Evolutionary conservation across 1,140 invertebrate species (phyloP).

Genomic region (Centruroides vittatus): DNA sequence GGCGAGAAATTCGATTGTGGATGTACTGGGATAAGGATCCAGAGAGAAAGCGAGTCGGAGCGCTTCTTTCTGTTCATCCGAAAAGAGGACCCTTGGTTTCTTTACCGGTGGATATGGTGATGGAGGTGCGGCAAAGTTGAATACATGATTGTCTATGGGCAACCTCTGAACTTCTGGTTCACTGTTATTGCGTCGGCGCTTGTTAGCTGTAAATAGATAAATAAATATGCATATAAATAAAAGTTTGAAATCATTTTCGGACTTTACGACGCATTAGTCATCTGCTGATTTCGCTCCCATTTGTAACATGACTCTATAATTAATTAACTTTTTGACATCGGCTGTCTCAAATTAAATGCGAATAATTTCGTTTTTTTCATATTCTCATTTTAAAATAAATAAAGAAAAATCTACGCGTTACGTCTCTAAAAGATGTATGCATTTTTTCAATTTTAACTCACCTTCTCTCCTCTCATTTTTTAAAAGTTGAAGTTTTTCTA

Average conservation of each 20-base stretch:
- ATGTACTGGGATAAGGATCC: constrained; percentile 91
- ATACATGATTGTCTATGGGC: background rate
- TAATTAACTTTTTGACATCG: no score
- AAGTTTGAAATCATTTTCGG: no score
- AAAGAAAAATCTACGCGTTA: background rate
- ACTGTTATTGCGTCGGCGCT: constrained; percentile 5
- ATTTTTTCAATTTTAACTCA: background rate
- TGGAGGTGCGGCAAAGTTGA: constrained; percentile 7
- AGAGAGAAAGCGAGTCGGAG: constrained; percentile 81
- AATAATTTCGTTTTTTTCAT: no score
- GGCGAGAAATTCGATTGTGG: constrained; percentile 88
- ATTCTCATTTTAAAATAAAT: no score
- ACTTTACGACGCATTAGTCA: no score
- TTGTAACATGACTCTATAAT: no score
- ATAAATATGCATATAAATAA: no score
- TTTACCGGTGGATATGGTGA: constrained; percentile 41
- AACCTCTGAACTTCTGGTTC: background rate
- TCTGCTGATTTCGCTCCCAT: no score
- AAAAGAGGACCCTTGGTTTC: constrained; percentile 86
- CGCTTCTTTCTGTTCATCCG: constrained; percentile 95
- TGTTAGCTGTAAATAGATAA: constrained; percentile 9
- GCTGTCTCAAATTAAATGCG: no score
- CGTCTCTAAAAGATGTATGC: background rate
- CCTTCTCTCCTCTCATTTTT: constrained; percentile 74
- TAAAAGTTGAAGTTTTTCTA: constrained; percentile 65